Evolutionary conservation across 2,797 vertebrate genomes (phyloP).

Genomic region (Valencia hispanica): DNA sequence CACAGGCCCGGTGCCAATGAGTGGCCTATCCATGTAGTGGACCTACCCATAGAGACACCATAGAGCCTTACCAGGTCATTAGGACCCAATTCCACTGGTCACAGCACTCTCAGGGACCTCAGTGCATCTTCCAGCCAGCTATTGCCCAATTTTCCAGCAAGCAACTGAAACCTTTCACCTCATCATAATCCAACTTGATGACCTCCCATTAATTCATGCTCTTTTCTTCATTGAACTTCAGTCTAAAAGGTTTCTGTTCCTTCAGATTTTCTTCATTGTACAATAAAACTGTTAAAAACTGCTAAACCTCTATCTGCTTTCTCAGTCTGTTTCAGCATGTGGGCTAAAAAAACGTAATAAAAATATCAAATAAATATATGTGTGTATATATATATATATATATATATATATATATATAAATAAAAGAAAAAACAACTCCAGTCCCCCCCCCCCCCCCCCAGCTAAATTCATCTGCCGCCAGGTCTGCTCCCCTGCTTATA

Average conservation of each 20-base stretch:
- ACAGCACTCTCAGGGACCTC: neutral
- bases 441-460: too few relatives aligned
- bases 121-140: too few relatives aligned
- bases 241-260: neutral
- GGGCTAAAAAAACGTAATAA: neutral
- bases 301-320: neutral
- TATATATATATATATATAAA: too few relatives aligned
- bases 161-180: neutral
- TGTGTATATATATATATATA: too few relatives aligned
- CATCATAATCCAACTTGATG: neutral
- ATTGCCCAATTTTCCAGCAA: neutral
- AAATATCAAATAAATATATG: too few relatives aligned
- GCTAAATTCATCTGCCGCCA: too few relatives aligned
- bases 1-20: too few relatives aligned
- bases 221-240: neutral
- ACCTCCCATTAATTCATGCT: neutral
- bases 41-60: too few relatives aligned
- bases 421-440: too few relatives aligned
- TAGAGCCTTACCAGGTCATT: neutral
- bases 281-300: neutral
- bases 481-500: too few relatives aligned
- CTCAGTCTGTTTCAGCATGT: neutral
- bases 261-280: neutral
- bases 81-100: neutral
- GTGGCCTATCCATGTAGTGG: too few relatives aligned